A percentile compares a stretch with the other conserved stretches of the same genome.
phyloP scores from a whole-genome alignment of 2,113 vertebrate species.

The Todiramphus chloris region DNA sequence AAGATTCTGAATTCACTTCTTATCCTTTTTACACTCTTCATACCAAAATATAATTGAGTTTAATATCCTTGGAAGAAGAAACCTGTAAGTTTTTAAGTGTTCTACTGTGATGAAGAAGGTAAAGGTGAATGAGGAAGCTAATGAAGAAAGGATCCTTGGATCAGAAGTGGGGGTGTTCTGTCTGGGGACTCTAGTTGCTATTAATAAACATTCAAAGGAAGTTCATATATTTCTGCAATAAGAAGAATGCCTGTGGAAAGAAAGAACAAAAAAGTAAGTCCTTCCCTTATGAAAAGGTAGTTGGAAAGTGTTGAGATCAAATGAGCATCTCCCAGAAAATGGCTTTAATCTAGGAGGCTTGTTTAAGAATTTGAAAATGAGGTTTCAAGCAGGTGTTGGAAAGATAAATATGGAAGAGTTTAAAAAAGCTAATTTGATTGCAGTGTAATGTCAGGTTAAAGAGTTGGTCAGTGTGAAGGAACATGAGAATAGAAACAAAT shows the following conservation, averaged over 20 bases:
- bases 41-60: not conserved
- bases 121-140: not conserved
- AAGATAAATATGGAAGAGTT: not conserved
- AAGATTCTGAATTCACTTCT: not conserved
- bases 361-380: not conserved
- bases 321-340: not conserved
- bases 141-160: not conserved
- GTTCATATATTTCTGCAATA: not conserved
- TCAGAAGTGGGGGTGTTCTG: not conserved
- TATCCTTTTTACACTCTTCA: not conserved
- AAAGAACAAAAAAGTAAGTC: not conserved
- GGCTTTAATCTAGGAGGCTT: not conserved
- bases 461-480: not conserved
- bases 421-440: not conserved
- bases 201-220: not conserved
- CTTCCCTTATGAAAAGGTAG: not conserved
- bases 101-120: not conserved
- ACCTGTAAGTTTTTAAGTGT: not conserved
- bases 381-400: not conserved
- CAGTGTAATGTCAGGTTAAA: not conserved
- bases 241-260: not conserved
- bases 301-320: not conserved
- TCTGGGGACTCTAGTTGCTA: not conserved
- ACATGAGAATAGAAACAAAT: not conserved
- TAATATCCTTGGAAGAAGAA: slow-evolving; percentile 1